A percentile compares a stretch with the other conserved stretches of the same genome.
Evolutionary conservation across 2,888 invertebrate species (phyloP).

Genomic region (Hemicrepidius hirtus): DNA sequence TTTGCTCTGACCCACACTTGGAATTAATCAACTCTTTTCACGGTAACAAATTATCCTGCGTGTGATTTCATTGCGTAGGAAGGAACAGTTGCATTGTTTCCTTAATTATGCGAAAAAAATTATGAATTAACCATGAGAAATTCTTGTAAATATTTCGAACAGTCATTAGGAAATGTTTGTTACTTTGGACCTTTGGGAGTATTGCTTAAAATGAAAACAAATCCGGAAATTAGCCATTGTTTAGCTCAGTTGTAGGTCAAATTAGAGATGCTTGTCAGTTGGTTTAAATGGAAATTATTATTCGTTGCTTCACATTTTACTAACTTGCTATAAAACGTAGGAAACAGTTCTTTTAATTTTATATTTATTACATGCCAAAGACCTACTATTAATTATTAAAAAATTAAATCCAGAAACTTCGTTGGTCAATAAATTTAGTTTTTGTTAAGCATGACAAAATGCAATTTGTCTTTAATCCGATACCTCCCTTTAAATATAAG

Average conservation of each 20-base stretch:
- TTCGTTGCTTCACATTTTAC: too few relatives aligned
- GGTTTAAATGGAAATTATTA: not conserved
- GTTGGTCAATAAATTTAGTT: too few relatives aligned
- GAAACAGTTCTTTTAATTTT: too few relatives aligned
- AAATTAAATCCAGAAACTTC: too few relatives aligned
- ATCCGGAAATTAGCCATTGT: not conserved
- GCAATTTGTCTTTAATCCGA: too few relatives aligned
- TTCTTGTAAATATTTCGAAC: not conserved
- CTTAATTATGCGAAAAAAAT: constrained; percentile 15
- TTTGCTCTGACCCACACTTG: constrained; percentile 11
- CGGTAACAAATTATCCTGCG: constrained; percentile 2
- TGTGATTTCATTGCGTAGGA: not conserved
- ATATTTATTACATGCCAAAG: too few relatives aligned
- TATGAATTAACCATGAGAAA: constrained; percentile 9
- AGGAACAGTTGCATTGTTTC: not conserved
- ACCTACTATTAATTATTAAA: too few relatives aligned
- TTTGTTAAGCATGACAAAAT: too few relatives aligned
- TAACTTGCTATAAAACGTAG: too few relatives aligned
- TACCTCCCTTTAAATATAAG: too few relatives aligned
- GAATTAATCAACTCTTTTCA: constrained; percentile 10
- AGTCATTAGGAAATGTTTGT: not conserved
- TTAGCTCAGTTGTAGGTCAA: not conserved
- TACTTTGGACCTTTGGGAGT: constrained; percentile 1
- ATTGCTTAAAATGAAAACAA: constrained; percentile 13
- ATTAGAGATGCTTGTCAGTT: not conserved